Percentiles rank a stretch among this genome's conserved stretches.
Evolutionary conservation across 2,888 invertebrate genomes (phyloP).

Genomic region (Eumerus sabulonum): DNA sequence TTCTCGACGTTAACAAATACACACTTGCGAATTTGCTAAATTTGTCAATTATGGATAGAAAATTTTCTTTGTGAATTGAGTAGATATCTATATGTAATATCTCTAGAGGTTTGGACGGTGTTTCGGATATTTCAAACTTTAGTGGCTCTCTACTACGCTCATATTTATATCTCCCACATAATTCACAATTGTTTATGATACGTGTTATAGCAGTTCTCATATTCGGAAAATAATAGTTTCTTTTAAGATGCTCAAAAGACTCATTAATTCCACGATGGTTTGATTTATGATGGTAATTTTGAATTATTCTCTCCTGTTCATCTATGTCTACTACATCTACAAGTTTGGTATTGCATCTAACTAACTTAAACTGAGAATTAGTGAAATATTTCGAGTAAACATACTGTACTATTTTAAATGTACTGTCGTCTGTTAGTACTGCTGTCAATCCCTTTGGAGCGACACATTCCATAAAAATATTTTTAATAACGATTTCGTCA

Average conservation of each 20-base stretch:
- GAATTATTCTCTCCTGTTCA: slow-evolving; percentile 23
- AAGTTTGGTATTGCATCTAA: slow-evolving; percentile 18
- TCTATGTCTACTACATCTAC: slow-evolving; percentile 23
- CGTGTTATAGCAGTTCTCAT: slow-evolving; percentile 29
- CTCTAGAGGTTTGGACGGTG: slow-evolving; percentile 40
- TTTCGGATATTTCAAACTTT: slow-evolving; percentile 41
- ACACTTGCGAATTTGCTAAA: slow-evolving; percentile 58
- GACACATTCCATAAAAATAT: neutral
- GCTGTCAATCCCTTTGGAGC: slow-evolving; percentile 27
- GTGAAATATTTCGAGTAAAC: slow-evolving; percentile 24
- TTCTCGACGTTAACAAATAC: slow-evolving; percentile 47
- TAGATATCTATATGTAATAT: slow-evolving; percentile 63
- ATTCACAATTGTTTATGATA: slow-evolving; percentile 45
- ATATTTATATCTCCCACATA: slow-evolving; percentile 54
- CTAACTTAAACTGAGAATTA: slow-evolving; percentile 14
- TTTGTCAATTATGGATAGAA: slow-evolving; percentile 61
- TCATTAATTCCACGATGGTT: slow-evolving; percentile 44
- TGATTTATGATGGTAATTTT: slow-evolving; percentile 16
- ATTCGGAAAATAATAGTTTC: slow-evolving; percentile 42
- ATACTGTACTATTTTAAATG: slow-evolving; percentile 33
- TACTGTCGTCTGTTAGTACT: slow-evolving; percentile 12
- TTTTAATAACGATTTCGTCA: neutral
- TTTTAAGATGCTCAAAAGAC: slow-evolving; percentile 25
- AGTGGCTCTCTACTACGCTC: slow-evolving; percentile 49
- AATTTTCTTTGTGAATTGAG: slow-evolving; percentile 19